Base-by-base conservation (phyloP, 2,797 vertebrate genomes). In the Hipposideros larvatus region DNA sequence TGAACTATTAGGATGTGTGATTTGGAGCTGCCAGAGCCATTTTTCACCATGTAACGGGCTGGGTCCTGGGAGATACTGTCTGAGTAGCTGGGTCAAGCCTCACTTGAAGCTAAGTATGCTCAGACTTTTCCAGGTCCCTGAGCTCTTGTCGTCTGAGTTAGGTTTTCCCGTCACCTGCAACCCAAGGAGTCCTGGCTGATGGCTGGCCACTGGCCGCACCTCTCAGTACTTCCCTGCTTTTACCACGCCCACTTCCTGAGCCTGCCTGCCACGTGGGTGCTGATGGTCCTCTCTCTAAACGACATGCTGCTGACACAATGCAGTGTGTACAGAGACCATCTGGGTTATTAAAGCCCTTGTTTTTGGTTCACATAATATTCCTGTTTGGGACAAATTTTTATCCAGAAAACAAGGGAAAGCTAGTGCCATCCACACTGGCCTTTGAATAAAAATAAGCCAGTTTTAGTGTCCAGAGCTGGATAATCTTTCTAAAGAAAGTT, bases 231-330 rank as follows among this genome's bases (percentile, higher is more conserved):
- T 53, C 21, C 19, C 2, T 1, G 15, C 19, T 70, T 53, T 46
- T 13, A 26, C 26, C 21, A 2, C 4, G 11, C 16, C 28, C 1
- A 2, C 0, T 5, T 34, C 13, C 6, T 0, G 11, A 37, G 24
- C 87, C 43, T 22, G 37, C 41, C 61, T 7, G 59, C 59, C 22
- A 11, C 24, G 41, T 9, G 68, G 31, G n/a, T 6, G 8, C 21
- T 11, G 46, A 34, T 0, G 8, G 37, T 13, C 22, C 19, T 34
- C 34, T 2, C n/a, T 53, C 19, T 51, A 34, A 41, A 41, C 18
- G 0, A 26, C 26, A 74, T 0, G 3, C 4, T 24, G 9, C 7
- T 9, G 59, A n/a, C 7, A 4, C 15, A 8, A 48, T 4, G 3
- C 4, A 7, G n/a, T 4, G 11, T 11, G 15, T 28, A 28, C 7